A percentile compares a stretch with the other conserved stretches of the same genome.
Evolutionary conservation across 2,113 vertebrate species (phyloP).

Genomic region (Poeciliopsis retropinna): DNA sequence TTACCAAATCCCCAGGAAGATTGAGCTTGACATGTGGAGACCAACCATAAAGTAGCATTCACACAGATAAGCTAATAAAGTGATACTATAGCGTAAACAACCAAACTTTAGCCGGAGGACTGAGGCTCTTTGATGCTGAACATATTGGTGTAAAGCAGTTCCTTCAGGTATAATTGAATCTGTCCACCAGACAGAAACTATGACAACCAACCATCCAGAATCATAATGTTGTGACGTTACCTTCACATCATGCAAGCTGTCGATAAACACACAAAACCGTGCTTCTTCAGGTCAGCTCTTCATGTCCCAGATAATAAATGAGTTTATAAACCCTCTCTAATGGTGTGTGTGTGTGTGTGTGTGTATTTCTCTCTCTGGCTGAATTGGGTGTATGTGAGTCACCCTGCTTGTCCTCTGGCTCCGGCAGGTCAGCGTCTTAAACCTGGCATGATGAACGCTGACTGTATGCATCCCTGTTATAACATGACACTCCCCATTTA

Average conservation of each 20-base stretch:
- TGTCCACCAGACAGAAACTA: not conserved
- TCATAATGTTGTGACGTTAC: constrained; percentile 28
- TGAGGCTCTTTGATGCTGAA: too few species aligned
- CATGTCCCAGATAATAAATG: constrained; percentile 30
- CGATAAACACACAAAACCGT: not conserved
- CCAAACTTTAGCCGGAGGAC: too few species aligned
- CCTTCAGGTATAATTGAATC: too few species aligned
- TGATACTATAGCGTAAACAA: too few species aligned
- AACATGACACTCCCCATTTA: constrained; percentile 67
- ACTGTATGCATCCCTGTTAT: constrained; percentile 59
- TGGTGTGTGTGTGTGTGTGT: constrained; percentile 26
- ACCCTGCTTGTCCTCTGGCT: not conserved
- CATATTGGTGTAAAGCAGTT: too few species aligned
- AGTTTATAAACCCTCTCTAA: constrained; percentile 39
- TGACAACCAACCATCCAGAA: not conserved
- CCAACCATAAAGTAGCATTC: too few species aligned
- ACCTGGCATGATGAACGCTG: constrained; percentile 59
- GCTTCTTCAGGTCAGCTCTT: constrained; percentile 30
- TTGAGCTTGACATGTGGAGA: too few species aligned
- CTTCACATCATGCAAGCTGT: constrained; percentile 3
- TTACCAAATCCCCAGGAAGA: too few species aligned
- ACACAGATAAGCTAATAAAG: too few species aligned
- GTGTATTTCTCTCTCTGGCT: constrained; percentile 21
- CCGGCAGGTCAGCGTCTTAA: constrained; percentile 46
- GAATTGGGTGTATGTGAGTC: constrained; percentile 34